Percentiles rank a stretch among this genome's conserved stretches.
Evolutionary conservation across 2,113 vertebrate species (phyloP).

Genomic region (Numida meleagris): DNA sequence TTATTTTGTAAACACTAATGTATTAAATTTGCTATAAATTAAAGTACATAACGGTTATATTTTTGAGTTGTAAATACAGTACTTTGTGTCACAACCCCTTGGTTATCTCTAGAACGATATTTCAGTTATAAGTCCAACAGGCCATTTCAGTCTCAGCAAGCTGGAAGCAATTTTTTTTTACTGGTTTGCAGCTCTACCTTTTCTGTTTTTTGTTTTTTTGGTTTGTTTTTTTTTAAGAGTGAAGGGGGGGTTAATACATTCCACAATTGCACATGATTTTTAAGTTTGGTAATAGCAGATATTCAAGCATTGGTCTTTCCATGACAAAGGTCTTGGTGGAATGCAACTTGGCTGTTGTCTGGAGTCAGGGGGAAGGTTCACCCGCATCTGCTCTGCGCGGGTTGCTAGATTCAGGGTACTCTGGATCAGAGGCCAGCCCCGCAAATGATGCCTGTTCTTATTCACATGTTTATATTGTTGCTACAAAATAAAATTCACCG

Average conservation of each 20-base stretch:
- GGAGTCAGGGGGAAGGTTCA: background rate
- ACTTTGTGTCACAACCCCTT: conserved; percentile 72
- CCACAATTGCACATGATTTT: background rate
- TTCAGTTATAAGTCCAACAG: conserved; percentile 59
- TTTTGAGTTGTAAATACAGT: conserved; percentile 81
- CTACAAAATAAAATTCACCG: conserved; percentile 71
- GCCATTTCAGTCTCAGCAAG: conserved; percentile 68
- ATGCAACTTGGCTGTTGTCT: background rate
- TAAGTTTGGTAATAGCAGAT: background rate
- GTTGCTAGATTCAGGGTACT: background rate
- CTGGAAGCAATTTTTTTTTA: conserved; percentile 46
- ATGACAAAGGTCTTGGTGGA: conserved; percentile 20
- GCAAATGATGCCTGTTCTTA: conserved; percentile 54
- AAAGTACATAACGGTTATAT: conserved; percentile 87
- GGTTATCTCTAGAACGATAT: conserved; percentile 47
- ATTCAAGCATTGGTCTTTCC: background rate
- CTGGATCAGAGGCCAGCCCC: conserved; percentile 47
- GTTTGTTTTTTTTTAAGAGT: background rate
- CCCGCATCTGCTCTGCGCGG: background rate
- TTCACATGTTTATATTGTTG: conserved; percentile 69
- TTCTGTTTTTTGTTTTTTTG: background rate
- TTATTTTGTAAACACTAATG: conserved; percentile 97
- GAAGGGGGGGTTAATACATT: background rate
- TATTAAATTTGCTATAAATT: conserved; percentile 97
- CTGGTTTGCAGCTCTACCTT: conserved; percentile 32